A percentile compares a stretch with the other conserved stretches of the same genome.
phyloP scores from a whole-genome alignment of 2,113 vertebrate genomes.

The Ammodytes dubius region DNA sequence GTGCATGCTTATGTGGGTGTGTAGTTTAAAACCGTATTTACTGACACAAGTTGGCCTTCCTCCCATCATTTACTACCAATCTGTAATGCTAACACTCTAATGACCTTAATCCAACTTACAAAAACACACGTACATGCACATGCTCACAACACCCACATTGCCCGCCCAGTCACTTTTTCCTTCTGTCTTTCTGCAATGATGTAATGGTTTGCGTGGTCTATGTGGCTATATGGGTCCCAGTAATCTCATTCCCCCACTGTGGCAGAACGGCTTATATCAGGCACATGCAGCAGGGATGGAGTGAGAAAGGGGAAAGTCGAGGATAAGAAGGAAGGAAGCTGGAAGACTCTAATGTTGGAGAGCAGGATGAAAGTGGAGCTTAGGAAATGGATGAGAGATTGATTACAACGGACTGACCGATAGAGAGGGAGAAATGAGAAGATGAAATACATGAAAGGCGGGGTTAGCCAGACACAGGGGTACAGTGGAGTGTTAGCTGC shows the following conservation, averaged over 20 bases:
- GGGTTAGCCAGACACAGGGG: background rate
- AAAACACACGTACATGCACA: conserved; percentile 22
- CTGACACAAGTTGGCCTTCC: conserved; percentile 20
- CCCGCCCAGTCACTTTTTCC: conserved; percentile 48
- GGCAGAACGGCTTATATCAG: conserved; percentile 54
- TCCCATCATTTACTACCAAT: conserved; percentile 38
- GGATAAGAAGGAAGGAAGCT: conserved; percentile 12
- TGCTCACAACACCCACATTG: conserved; percentile 13
- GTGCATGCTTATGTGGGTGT: background rate
- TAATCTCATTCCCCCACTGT: conserved; percentile 71
- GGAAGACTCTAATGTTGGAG: conserved; percentile 23
- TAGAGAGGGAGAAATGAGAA: conserved; percentile 25
- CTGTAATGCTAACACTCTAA: conserved; percentile 55
- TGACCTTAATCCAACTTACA: conserved; percentile 72
- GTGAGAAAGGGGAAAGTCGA: conserved; percentile 20
- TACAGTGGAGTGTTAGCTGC: conserved; percentile 11
- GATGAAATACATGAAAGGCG: conserved; percentile 16
- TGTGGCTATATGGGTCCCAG: conserved; percentile 53
- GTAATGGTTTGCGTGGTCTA: conserved; percentile 55
- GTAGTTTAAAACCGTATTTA: conserved; percentile 23
- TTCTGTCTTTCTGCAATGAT: conserved; percentile 53
- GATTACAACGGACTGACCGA: conserved; percentile 31
- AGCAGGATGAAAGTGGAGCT: conserved; percentile 50
- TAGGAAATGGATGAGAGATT: conserved; percentile 31
- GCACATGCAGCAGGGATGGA: conserved; percentile 31